Base-by-base conservation (phyloP, 2,113 vertebrate genomes). In the Podiceps cristatus region DNA sequence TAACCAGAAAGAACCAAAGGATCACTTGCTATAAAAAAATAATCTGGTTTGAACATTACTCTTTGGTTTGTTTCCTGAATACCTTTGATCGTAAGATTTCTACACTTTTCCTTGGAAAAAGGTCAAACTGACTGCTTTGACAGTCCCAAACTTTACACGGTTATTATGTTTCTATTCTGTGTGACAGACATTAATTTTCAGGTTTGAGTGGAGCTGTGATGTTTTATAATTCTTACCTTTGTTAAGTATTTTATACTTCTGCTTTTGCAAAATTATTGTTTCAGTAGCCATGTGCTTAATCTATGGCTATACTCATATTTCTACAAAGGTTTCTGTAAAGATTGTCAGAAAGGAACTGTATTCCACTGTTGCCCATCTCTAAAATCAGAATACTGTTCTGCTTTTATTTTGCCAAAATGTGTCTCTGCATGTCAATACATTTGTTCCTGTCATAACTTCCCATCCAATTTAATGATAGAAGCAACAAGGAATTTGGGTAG, bases 401-500 rank as follows among this genome's bases (percentile, higher is more conserved):
- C 22, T 83, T 88, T 76, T 86, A 52, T 68, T 73, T 89, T 83
- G 53, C 16, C 0, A 24, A 27, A 77, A 71, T 56, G 5, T 42
- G 2, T 35, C 17, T 81, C 24, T 50, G 76, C 29, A 22, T 31
- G 19, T n/a, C 13, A 55, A n/a, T 33, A 44, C 1, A 6, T 56
- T 88, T 76, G 18, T 49, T 52, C 14, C 13, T 44, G 4, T 53
- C 2, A 6, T 28, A 71, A 42, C 1, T 90, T 85, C 15, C 13
- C 25, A 71, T 75, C 15, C 17, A 69, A 50, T 74, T 58, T 60
- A 78, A 56, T n/a, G 11, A 74, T 5, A 44, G 9, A 78, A 68
- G 3, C 2, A 71, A n/a, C 1, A 0, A 82, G 42, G 9, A 71
- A 47, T 67, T 63, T 78, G 18, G 2, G 4, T 45, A 63, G 4